phyloP scores from a whole-genome alignment of 1,140 invertebrate species.

The Penaeus vannamei region DNA sequence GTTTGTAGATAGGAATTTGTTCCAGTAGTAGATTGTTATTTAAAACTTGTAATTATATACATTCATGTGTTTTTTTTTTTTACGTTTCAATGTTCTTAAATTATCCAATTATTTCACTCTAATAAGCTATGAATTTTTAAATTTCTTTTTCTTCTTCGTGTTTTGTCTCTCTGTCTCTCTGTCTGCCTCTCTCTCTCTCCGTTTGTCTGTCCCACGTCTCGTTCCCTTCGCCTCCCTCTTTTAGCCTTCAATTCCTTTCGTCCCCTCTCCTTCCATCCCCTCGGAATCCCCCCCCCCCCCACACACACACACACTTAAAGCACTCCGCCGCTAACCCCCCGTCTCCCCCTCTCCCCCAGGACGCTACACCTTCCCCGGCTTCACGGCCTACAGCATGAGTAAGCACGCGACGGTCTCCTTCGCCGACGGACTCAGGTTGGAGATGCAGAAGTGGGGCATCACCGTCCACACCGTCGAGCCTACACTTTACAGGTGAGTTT shows the following conservation, averaged over 20 bases:
- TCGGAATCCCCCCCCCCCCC: not conserved
- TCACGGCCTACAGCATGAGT: constrained; percentile 75
- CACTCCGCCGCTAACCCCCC: not conserved
- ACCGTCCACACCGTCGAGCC: constrained; percentile 74
- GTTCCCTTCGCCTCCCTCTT: not conserved
- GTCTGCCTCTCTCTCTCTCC: too few relatives aligned
- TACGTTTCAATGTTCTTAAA: too few relatives aligned
- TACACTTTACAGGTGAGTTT: constrained; percentile 73
- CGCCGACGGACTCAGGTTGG: constrained; percentile 74
- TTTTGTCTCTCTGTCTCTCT: too few relatives aligned
- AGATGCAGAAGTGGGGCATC: constrained; percentile 76
- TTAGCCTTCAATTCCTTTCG: not conserved
- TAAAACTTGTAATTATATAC: too few relatives aligned
- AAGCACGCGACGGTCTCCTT: constrained; percentile 75
- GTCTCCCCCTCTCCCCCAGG: constrained; percentile 68
- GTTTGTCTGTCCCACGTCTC: too few relatives aligned
- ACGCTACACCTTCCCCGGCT: constrained; percentile 73
- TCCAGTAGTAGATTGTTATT: too few relatives aligned
- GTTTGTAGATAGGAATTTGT: too few relatives aligned
- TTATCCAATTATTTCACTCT: too few relatives aligned
- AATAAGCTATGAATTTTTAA: too few relatives aligned
- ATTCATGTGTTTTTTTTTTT: too few relatives aligned
- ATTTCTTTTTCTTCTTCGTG: too few relatives aligned
- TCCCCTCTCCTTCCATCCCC: not conserved
- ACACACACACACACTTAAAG: not conserved